Percentiles rank a stretch among this genome's conserved stretches.
These are phyloP conservation scores for Ictalurus punctatus DNA, from an alignment of 2,113 vertebrate genomes.

Conservation along the genomic window DNA sequence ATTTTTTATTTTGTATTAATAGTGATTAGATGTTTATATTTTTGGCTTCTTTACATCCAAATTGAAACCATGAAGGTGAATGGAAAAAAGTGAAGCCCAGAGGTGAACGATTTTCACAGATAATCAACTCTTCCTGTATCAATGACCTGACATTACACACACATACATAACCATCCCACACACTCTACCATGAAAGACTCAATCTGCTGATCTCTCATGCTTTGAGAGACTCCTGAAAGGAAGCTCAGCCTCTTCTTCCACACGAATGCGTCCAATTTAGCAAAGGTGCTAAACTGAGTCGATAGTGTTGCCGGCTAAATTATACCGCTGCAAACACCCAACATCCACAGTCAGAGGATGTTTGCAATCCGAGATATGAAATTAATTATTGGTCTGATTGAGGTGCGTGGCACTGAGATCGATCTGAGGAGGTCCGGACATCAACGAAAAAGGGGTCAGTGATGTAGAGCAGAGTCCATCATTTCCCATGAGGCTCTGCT, in stretches of 20 bases:
- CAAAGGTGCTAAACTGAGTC: slow-evolving; percentile 72
- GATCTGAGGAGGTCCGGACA: slow-evolving; percentile 53
- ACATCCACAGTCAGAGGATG: neutral
- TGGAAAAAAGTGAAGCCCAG: slow-evolving; percentile 13
- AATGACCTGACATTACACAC: slow-evolving; percentile 40
- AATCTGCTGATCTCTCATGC: slow-evolving; percentile 36
- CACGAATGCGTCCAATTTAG: slow-evolving; percentile 79
- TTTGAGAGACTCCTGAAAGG: slow-evolving; percentile 58
- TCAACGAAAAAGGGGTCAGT: slow-evolving; percentile 56
- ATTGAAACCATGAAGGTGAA: neutral
- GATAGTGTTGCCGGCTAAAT: slow-evolving; percentile 72
- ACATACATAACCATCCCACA: slow-evolving; percentile 41
- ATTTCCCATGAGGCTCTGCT: slow-evolving; percentile 54
- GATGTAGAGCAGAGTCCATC: slow-evolving; percentile 57
- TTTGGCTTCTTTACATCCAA: neutral
- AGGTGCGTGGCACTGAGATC: slow-evolving; percentile 56
- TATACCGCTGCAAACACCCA: slow-evolving; percentile 39
- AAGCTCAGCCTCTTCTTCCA: slow-evolving; percentile 70
- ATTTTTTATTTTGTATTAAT: neutral
- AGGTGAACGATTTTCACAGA: slow-evolving; percentile 21
- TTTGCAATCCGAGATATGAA: slow-evolving; percentile 54
- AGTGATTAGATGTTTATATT: neutral
- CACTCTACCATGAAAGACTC: slow-evolving; percentile 42
- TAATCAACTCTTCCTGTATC: slow-evolving; percentile 50
- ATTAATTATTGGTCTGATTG: slow-evolving; percentile 60